A percentile compares a stretch with the other conserved stretches of the same genome.
Conservation (phyloP, 2,113 vertebrate genomes). For the Amphiprion ocellaris region DNA sequence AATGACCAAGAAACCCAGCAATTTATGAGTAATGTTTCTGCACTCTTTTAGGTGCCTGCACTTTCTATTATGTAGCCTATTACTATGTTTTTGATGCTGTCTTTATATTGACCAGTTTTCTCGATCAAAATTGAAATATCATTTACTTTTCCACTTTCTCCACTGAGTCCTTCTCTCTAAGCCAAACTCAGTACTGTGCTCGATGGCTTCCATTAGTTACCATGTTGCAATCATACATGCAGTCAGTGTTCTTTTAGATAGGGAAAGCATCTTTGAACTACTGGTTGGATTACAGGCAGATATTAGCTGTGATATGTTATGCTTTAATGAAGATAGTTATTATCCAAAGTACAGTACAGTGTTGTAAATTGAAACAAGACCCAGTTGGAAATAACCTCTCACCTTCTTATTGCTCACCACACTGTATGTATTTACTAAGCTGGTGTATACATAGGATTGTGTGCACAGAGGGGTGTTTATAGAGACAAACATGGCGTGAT, state of each 20-base stretch:
- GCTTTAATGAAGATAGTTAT: slow-evolving; percentile 68
- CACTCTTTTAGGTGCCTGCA: slow-evolving; percentile 76
- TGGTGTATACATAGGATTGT: slow-evolving; percentile 50
- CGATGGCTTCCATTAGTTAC: slow-evolving; percentile 59
- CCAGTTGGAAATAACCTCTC: slow-evolving; percentile 43
- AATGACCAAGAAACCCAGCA: slow-evolving; percentile 68
- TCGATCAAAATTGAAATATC: slow-evolving; percentile 35
- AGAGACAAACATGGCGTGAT: slow-evolving; percentile 52
- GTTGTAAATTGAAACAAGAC: slow-evolving; percentile 51
- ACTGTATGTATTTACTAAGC: slow-evolving; percentile 52
- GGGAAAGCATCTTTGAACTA: slow-evolving; percentile 52
- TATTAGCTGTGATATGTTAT: slow-evolving; percentile 55
- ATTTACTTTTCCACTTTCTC: slow-evolving; percentile 32
- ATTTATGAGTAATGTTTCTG: slow-evolving; percentile 54
- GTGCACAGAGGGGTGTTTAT: slow-evolving; percentile 46
- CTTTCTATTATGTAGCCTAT: slow-evolving; percentile 79
- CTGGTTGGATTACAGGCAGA: slow-evolving; percentile 53
- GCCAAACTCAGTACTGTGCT: slow-evolving; percentile 36
- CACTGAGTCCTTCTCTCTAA: slow-evolving; percentile 46
- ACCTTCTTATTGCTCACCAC: slow-evolving; percentile 49
- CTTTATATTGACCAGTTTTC: slow-evolving; percentile 58
- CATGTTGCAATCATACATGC: slow-evolving; percentile 26
- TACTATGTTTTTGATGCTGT: slow-evolving; percentile 50
- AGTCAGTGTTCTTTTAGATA: slow-evolving; percentile 46
- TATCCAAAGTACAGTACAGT: slow-evolving; percentile 67